phyloP scores from a whole-genome alignment of 2,888 invertebrate species.

The Apotomis capreana region DNA sequence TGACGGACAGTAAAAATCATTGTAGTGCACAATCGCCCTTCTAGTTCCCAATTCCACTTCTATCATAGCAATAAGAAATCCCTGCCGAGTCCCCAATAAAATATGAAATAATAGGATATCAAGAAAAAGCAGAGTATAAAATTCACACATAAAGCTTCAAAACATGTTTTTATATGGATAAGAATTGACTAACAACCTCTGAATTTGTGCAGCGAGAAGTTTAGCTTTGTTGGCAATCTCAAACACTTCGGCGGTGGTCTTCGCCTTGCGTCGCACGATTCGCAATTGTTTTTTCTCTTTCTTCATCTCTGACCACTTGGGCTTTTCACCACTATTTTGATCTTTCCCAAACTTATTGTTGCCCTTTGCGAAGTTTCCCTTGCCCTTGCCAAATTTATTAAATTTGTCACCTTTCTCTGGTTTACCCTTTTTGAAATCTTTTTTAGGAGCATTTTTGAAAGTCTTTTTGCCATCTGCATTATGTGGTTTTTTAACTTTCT shows the following conservation, averaged over 20 bases:
- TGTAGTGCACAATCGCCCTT: too few relatives aligned
- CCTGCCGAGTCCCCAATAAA: too few relatives aligned
- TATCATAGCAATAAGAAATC: too few relatives aligned
- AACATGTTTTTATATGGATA: neutral
- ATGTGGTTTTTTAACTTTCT: conserved; percentile 41
- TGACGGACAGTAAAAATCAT: too few relatives aligned
- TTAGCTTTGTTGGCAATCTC: conserved; percentile 77
- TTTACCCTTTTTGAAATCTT: conserved; percentile 42
- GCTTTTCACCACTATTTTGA: conserved; percentile 67
- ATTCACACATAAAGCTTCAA: too few relatives aligned
- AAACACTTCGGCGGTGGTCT: conserved; percentile 74
- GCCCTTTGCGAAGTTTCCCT: conserved; percentile 49
- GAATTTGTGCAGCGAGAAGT: conserved; percentile 73
- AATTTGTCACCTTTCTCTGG: conserved; percentile 43
- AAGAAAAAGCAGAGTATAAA: too few relatives aligned
- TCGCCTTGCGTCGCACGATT: conserved; percentile 85
- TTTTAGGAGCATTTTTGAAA: conserved; percentile 35
- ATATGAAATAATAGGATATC: too few relatives aligned
- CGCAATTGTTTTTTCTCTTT: conserved; percentile 89
- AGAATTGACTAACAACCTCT: conserved; percentile 58
- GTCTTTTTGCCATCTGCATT: conserved; percentile 23
- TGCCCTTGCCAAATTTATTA: conserved; percentile 50
- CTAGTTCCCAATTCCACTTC: too few relatives aligned
- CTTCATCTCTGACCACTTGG: conserved; percentile 89
- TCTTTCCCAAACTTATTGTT: conserved; percentile 56